Conservation (phyloP, 2,888 invertebrate species). For the Dolichopus griseipennis region DNA sequence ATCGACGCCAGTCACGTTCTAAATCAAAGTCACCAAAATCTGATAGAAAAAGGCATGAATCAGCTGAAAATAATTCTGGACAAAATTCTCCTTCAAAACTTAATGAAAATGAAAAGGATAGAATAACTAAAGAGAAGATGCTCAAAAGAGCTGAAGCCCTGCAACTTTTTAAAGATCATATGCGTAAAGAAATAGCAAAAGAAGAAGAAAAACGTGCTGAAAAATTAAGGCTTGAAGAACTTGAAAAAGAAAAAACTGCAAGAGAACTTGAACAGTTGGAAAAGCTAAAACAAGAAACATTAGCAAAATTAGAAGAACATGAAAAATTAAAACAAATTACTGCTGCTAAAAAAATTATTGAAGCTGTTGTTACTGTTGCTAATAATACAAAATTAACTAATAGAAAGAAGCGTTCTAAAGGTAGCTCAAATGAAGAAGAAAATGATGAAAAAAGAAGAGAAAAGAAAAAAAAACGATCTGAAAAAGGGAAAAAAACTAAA, state of each 20-base stretch:
- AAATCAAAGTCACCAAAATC: slow-evolving; percentile 19
- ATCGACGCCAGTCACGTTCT: slow-evolving; percentile 21
- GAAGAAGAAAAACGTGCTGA: slow-evolving; percentile 50
- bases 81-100: slow-evolving; percentile 18
- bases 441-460: slow-evolving; percentile 27
- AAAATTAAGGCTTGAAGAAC: slow-evolving; percentile 36
- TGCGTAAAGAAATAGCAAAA: slow-evolving; percentile 50
- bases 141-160: slow-evolving; percentile 46
- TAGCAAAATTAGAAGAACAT: slow-evolving; percentile 38
- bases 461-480: slow-evolving; percentile 30
- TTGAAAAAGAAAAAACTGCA: slow-evolving; percentile 37
- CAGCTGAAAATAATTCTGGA: slow-evolving; percentile 19
- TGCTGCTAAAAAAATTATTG: slow-evolving; percentile 24
- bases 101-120: slow-evolving; percentile 31
- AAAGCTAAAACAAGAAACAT: slow-evolving; percentile 39
- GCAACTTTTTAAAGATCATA: slow-evolving; percentile 50
- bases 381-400: slow-evolving; percentile 17
- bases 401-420: slow-evolving; percentile 21
- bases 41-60: slow-evolving; percentile 15
- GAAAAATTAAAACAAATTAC: slow-evolving; percentile 29
- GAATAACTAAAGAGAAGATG: slow-evolving; percentile 40
- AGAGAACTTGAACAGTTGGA: slow-evolving; percentile 39
- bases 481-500: slow-evolving; percentile 37
- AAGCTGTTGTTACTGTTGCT: slow-evolving; percentile 25
- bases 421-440: slow-evolving; percentile 23